Conservation (phyloP, 2,797 vertebrate species). For the Danio jaintianensis region DNA sequence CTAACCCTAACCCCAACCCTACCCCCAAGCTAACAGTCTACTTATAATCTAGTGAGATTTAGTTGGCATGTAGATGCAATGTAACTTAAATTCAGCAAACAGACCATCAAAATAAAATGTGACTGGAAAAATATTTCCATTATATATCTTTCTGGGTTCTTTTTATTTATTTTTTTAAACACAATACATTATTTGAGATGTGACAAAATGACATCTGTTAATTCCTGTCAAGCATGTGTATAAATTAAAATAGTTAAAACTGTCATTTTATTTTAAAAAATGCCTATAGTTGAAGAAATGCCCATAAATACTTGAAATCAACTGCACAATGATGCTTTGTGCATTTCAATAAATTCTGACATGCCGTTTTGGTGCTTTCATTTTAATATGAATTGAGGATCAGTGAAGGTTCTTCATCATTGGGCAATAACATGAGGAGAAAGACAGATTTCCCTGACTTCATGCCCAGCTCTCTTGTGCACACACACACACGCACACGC, state of each 20-base stretch:
- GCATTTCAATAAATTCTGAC: neutral
- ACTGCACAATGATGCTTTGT: neutral
- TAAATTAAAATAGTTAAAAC: neutral
- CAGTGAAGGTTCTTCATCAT: neutral
- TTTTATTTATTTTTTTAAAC: too few species aligned
- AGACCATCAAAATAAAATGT: too few species aligned
- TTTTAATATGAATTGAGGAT: constrained; percentile 7
- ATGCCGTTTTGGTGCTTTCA: neutral
- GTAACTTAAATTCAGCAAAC: too few species aligned
- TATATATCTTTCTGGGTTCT: too few species aligned
- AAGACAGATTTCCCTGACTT: constrained; percentile 15
- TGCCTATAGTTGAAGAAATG: neutral
- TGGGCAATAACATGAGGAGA: constrained; percentile 2
- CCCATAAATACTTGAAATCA: neutral
- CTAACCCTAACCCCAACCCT: too few species aligned
- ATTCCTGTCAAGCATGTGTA: neutral
- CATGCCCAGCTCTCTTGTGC: neutral
- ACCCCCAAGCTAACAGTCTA: too few species aligned
- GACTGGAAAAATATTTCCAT: too few species aligned
- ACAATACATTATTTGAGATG: too few species aligned
- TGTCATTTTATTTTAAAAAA: neutral
- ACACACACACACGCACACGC: neutral
- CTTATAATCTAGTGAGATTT: too few species aligned
- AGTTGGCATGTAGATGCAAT: too few species aligned
- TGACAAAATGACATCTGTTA: too few species aligned